Base-by-base conservation (phyloP, 1,140 invertebrate genomes). In the Tribolium castaneum region DNA sequence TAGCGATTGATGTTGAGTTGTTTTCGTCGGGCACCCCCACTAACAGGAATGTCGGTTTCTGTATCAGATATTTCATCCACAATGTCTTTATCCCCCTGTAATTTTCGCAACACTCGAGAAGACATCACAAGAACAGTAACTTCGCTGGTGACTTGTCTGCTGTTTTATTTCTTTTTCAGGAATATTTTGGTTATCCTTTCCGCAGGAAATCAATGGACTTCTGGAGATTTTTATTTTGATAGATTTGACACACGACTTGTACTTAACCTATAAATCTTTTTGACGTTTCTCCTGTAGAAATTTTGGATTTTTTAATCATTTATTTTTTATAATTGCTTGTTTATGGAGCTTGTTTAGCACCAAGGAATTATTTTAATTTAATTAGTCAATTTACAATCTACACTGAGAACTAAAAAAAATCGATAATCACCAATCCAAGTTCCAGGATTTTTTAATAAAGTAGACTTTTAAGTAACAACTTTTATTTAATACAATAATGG, bases 1-100 rank as follows among this genome's bases (percentile, higher is more conserved):
- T 91, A 92, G 80, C 90, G 87, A 85, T 92, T 92, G 10, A 89
- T 86, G 70, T 89, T 88, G n/a, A 88, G 80, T 79, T 89, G 86
- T 78, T 89, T 90, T 79, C 87, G 88, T 81, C 85, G 85, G 9
- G 87, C 86, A 75, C 87, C 87, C 62, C 87, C 84, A 76, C 84
- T 83, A 35, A 87, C 84, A 16, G 86, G 86, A 75, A 86, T 82
- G 51, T 87, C 87, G 35, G 88, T 87, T 76, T 90, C 89, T 7
- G 88, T 86, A 81, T 90, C 89, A 56, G 88, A 89, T 19, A 87
- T 81, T 80, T 90, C 88, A 66, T 88, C 88, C 4, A 87, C 78
- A 25, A 87, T 79, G 12, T 88, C 84, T 56, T 88, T 87, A 54
- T 90, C 88, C 2, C 90, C 89, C 81, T 92, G 90, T 77, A 92